Base-by-base conservation (phyloP, 2,888 invertebrate genomes). In the Allophyes oxyacanthae region DNA sequence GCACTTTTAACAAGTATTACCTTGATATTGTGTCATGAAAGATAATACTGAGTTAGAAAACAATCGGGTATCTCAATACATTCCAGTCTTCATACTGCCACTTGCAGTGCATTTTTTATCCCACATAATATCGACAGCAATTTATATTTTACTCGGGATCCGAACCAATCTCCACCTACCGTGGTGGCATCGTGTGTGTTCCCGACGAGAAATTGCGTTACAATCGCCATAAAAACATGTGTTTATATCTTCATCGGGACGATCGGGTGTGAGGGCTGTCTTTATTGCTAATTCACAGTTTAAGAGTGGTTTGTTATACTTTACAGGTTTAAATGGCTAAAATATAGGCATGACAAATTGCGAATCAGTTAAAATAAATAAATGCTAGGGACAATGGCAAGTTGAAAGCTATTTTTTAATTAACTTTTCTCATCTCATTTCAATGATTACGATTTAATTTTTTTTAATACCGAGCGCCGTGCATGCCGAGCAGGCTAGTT, bases 191-290 rank as follows among this genome's bases (percentile, higher is more conserved):
- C 77, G 73, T 77, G 79, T 79, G 80, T 61, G 79, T 77, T 72
- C 75, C 60, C 42, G 51, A 64, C 69, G 56, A 63, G 70, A 75
- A 78, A 75, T 79, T 64, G 69, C 64, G 68, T 78, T 75, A 78
- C 67, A 70, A 68, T 71, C 69, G 64, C 75, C 69, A 77, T 81
- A 79, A 81, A 81, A 77, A 65, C 63, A 57, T 44, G 70, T 80
- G 71, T 80, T 81, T 77, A 81, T 75, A 78, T 79, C 78, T 79
- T 81, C 72, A 81, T 79, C 60, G 69, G 42, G 66, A 54, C 54
- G 63, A 72, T 63, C 71, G 71, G 64, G 50, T 53, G 59, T 61
- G 54, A 67, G 60, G 50, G 64, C 48, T 68, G 44, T 46, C 62
- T 77, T 78, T 77, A 78, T 75, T 66, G 64, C 67, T 64, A 64